Evolutionary conservation across 2,797 vertebrate species (phyloP), one percentile per base, ranked within the genome.

Genomic region (Falco biarmicus): DNA sequence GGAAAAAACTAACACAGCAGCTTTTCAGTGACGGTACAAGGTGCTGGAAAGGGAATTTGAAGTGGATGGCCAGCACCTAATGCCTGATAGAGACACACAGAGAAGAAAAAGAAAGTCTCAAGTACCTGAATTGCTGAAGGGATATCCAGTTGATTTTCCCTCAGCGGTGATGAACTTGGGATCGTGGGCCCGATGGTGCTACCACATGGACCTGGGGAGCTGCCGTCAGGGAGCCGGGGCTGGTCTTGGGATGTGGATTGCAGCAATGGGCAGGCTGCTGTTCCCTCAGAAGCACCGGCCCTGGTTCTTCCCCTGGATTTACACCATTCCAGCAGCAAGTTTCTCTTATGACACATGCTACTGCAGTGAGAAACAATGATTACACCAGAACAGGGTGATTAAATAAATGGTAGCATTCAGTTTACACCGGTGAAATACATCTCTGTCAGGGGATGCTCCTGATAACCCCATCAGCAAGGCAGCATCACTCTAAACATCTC

Each of bases 131-230:
- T 13, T 54, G 29, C 34, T 22, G 19, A 28, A 50, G 43, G 37
- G 10, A 3, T 65, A 15, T 37, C 24, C 19, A 6, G 4, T 2
- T 59, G 32, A 14, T 34, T 79, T 79, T 83, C 69, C 37, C n/a
- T 10, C 41, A 43, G 56, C 16, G 51, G 37, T 7, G 34, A 28
- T 53, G 54, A 32, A 43, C 13, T 5, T 26, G 47, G 21, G 29
- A 28, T 37, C 50, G 22, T 68, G 26, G 77, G 31, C 43, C 17
- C 0, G 0, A 8, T 37, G 32, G 24, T 47, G 1, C 1, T 9
- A 3, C 22, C 5, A n/a, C 8, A 2, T 1, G 3, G 17, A 47
- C 10, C 16, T 59, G 34, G 12, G 0, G 13, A 82, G 25, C 32
- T 3, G 73, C 73, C 43, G 4, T 37, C 21, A 11, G 56, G 17